These are phyloP conservation scores for Ophion ellenae DNA, from an alignment of 2,888 invertebrate genomes.

Conservation along the genomic window DNA sequence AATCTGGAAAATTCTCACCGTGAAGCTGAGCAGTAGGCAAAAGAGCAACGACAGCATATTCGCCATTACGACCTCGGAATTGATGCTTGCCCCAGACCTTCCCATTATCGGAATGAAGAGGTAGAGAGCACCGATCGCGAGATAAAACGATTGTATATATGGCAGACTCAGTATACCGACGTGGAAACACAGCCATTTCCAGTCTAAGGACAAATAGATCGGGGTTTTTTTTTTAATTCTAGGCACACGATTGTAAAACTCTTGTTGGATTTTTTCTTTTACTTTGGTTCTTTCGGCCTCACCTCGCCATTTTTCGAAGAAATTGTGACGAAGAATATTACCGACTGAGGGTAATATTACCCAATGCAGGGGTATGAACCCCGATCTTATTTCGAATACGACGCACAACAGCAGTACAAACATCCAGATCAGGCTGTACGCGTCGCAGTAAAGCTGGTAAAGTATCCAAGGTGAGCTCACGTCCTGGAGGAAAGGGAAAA, in stretches of 20 bases:
- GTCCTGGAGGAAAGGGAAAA: conserved; percentile 72
- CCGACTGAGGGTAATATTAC: conserved; percentile 86
- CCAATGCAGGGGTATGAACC: conserved; percentile 88
- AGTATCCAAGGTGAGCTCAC: conserved; percentile 84
- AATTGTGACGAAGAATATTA: conserved; percentile 85
- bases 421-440: conserved; percentile 86
- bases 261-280: neutral
- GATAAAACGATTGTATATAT: conserved; percentile 88
- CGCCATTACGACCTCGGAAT: conserved; percentile 89
- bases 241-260: neutral
- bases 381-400: conserved; percentile 87
- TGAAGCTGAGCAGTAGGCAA: conserved; percentile 84
- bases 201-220: conserved; percentile 79
- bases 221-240: neutral
- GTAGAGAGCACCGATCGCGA: conserved; percentile 88
- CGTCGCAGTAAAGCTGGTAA: conserved; percentile 86
- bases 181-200: conserved; percentile 86
- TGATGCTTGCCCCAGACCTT: conserved; percentile 88
- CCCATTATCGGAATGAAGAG: conserved; percentile 94
- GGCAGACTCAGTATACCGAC: conserved; percentile 86
- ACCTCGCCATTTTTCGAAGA: conserved; percentile 85
- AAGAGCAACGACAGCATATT: conserved; percentile 84
- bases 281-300: conserved; percentile 60
- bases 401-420: conserved; percentile 85
- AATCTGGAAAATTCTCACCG: conserved; percentile 73